These are phyloP conservation scores for Parotocinclus haroldoi DNA, from an alignment of 2,797 vertebrate species.

Conservation along the genomic window DNA sequence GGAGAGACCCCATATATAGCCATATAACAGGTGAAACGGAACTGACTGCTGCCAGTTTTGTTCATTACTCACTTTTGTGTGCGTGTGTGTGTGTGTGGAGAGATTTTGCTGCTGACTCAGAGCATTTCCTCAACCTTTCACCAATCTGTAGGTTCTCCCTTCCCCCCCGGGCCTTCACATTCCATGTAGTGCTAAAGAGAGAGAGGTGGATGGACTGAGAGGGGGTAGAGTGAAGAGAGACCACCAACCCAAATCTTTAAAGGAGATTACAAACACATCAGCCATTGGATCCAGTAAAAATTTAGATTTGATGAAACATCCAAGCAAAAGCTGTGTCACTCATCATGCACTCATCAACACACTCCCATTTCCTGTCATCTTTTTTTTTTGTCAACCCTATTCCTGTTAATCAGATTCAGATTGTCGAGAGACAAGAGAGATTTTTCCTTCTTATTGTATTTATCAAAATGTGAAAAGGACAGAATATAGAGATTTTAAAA, in stretches of 20 bases:
- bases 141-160: conserved; percentile 50
- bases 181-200: conserved; percentile 57
- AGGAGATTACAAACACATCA: conserved; percentile 23
- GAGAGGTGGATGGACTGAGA: conserved; percentile 21
- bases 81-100: conserved; percentile 17
- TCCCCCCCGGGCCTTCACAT: conserved; percentile 60
- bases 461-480: too few species aligned
- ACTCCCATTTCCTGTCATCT: conserved; percentile 2
- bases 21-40: conserved; percentile 24
- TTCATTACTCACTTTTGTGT: conserved; percentile 22
- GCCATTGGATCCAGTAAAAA: conserved; percentile 4
- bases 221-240: conserved; percentile 39
- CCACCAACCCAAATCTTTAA: conserved; percentile 38
- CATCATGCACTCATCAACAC: background rate
- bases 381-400: background rate
- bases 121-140: conserved; percentile 64
- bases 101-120: conserved; percentile 58
- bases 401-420: conserved; percentile 1
- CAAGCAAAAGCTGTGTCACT: background rate
- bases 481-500: too few species aligned
- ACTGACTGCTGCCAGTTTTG: conserved; percentile 18
- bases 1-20: too few species aligned
- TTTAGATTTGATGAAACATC: background rate
- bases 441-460: background rate
- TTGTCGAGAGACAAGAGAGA: background rate